phyloP scores from a whole-genome alignment of 92 coral and sea anemone species.

The Phenganax stokvisi region DNA sequence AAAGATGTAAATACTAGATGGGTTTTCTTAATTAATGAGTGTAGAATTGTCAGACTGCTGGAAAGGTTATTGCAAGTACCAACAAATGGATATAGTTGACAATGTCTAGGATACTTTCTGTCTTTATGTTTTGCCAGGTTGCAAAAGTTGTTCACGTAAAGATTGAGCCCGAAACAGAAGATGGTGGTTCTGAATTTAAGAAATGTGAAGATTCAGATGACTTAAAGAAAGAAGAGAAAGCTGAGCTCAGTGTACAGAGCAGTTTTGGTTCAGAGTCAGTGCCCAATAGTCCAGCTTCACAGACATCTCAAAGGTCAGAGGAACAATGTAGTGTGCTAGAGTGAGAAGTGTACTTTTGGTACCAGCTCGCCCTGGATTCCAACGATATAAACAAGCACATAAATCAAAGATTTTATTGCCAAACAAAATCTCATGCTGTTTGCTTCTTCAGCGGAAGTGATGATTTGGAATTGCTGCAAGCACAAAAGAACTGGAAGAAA shows the following conservation, averaged over 20 bases:
- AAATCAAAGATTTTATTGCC: no score
- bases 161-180: slow-evolving; percentile 20
- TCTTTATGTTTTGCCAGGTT: not conserved
- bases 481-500: slow-evolving; percentile 95
- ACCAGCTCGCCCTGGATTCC: not conserved
- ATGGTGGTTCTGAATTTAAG: slow-evolving; percentile 21
- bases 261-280: slow-evolving; percentile 91
- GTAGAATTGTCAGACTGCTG: no score
- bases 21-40: no score
- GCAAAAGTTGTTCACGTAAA: not conserved
- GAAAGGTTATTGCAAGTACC: no score
- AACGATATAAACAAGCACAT: no score
- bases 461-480: slow-evolving; percentile 84
- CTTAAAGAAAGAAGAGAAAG: slow-evolving; percentile 32
- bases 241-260: slow-evolving; percentile 46
- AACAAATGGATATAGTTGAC: not conserved
- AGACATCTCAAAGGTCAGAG: slow-evolving; percentile 81
- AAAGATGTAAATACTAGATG: not conserved
- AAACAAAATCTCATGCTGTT: not conserved
- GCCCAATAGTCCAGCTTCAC: slow-evolving; percentile 95
- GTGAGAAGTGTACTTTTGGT: not conserved
- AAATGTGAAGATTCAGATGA: slow-evolving; percentile 33
- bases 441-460: slow-evolving; percentile 53
- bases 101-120: not conserved
- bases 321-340: not conserved